Percentiles rank a stretch among this genome's conserved stretches.
These are phyloP conservation scores for Drosophila seclusa DNA, from an alignment of 2,888 invertebrate species.

Conservation along the genomic window DNA sequence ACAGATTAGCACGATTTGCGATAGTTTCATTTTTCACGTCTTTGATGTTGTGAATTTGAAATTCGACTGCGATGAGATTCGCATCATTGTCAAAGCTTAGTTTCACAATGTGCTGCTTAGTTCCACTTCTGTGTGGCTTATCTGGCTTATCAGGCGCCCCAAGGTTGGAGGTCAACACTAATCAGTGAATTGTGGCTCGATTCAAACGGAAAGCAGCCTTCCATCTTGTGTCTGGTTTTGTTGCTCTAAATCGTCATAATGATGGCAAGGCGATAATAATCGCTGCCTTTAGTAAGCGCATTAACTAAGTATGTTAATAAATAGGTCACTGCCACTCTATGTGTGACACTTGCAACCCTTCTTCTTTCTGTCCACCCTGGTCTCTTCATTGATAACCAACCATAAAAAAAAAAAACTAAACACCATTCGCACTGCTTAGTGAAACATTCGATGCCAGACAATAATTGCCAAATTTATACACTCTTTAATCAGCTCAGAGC, in stretches of 20 bases:
- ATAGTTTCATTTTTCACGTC: constrained; percentile 37
- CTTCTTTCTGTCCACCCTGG: neutral
- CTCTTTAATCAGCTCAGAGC: neutral
- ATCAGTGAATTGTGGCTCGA: constrained; percentile 27
- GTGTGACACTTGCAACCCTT: neutral
- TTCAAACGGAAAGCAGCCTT: constrained; percentile 2
- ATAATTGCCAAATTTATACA: constrained; percentile 46
- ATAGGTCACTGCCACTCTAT: neutral
- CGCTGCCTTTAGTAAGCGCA: neutral
- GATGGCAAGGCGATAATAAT: constrained; percentile 19
- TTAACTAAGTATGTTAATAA: neutral
- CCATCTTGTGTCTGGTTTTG: neutral
- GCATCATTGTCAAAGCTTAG: constrained; percentile 17
- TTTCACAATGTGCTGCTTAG: constrained; percentile 21
- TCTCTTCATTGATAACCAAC: neutral
- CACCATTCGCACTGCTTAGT: neutral
- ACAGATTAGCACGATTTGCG: constrained; percentile 15
- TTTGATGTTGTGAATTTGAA: constrained; percentile 30
- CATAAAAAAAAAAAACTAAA: neutral
- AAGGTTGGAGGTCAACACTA: constrained; percentile 49
- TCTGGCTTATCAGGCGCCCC: constrained; percentile 33
- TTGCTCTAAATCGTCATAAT: constrained; percentile 21
- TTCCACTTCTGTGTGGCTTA: constrained; percentile 14
- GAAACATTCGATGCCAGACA: constrained; percentile 27
- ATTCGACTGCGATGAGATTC: constrained; percentile 35